Evolutionary conservation across 2,797 vertebrate species (phyloP).

Genomic region (Hirundo rustica): DNA sequence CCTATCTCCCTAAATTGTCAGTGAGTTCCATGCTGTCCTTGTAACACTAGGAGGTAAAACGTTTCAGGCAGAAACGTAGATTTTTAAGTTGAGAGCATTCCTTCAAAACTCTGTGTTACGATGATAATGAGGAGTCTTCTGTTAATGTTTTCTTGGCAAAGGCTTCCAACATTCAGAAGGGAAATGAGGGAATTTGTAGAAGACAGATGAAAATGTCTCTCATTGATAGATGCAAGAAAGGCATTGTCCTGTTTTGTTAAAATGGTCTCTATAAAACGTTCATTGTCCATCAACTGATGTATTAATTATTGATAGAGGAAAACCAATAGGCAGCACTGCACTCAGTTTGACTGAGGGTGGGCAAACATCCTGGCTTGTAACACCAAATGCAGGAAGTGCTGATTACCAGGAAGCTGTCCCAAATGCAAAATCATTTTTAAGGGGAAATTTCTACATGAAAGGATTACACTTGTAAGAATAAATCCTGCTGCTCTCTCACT

Average conservation of each 20-base stretch:
- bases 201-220: neutral
- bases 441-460: neutral
- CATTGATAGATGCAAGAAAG: neutral
- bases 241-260: neutral
- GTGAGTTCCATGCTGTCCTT: neutral
- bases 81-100: neutral
- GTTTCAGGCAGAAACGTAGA: neutral
- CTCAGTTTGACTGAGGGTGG: neutral
- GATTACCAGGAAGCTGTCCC: neutral
- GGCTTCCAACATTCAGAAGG: neutral
- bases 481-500: neutral
- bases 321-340: neutral
- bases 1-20: neutral
- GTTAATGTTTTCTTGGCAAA: neutral
- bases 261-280: constrained; percentile 2
- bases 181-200: neutral
- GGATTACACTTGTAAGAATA: neutral
- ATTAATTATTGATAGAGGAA: neutral
- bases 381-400: neutral
- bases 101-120: neutral
- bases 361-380: neutral
- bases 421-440: neutral
- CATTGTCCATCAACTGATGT: neutral
- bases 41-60: neutral
- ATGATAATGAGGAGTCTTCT: neutral